phyloP scores from a whole-genome alignment of 2,113 vertebrate species.

The Spermophilus dauricus region DNA sequence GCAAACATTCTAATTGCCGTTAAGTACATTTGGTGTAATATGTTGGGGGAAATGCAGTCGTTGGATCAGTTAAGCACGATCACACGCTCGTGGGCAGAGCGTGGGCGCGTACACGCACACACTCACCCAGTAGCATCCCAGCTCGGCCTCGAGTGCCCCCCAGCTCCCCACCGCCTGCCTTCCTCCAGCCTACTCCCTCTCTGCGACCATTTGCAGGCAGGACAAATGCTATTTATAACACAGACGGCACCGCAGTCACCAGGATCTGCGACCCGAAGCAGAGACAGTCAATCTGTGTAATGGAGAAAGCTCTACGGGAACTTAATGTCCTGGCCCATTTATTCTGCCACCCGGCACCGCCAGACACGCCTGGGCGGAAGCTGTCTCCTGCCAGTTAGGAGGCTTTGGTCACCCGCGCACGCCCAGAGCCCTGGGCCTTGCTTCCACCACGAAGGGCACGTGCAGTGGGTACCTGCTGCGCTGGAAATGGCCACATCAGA shows the following conservation, averaged over 20 bases:
- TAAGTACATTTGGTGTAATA: slow-evolving; percentile 80
- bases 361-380: neutral
- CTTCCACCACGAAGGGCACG: neutral
- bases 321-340: neutral
- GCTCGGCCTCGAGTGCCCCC: neutral
- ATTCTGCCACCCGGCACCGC: neutral
- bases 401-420: neutral
- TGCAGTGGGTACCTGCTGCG: neutral
- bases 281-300: neutral
- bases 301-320: neutral
- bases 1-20: slow-evolving; percentile 82
- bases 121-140: too few species aligned
- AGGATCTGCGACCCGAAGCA: neutral
- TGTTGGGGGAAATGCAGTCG: slow-evolving; percentile 35
- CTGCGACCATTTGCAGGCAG: neutral
- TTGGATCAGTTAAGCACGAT: slow-evolving; percentile 69
- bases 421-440: neutral
- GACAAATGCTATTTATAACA: slow-evolving; percentile 13
- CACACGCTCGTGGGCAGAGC: slow-evolving; percentile 44
- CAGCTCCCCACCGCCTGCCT: neutral
- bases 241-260: neutral
- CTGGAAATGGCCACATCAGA: neutral
- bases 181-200: neutral
- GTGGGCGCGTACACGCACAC: slow-evolving; percentile 57
- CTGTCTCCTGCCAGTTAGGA: neutral